Conservation (phyloP, 2,797 vertebrate genomes). For the Hybognathus amarus region DNA sequence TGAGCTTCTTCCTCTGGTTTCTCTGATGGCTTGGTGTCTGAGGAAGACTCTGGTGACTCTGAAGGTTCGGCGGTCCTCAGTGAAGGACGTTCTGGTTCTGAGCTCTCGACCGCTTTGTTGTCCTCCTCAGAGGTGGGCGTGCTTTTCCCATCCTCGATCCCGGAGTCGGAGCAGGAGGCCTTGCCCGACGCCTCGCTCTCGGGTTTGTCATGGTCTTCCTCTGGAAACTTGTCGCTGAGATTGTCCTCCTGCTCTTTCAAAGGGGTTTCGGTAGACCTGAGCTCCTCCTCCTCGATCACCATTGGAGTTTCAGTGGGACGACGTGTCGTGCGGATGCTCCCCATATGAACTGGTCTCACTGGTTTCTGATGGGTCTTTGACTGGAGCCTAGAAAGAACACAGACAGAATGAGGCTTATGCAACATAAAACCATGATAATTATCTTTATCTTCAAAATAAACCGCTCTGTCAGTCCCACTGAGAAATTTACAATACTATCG, state of each 20-base stretch:
- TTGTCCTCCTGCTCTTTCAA: conserved; percentile 51
- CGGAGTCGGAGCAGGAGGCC: conserved; percentile 70
- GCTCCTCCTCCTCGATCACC: conserved; percentile 58
- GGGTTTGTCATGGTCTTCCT: conserved; percentile 75
- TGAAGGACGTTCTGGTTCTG: conserved; percentile 63
- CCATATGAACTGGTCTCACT: conserved; percentile 83
- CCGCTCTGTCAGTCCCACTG: not conserved
- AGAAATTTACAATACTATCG: not conserved
- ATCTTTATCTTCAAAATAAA: not conserved
- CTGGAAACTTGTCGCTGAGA: conserved; percentile 46
- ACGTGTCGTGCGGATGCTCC: conserved; percentile 68
- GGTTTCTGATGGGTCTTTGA: conserved; percentile 77
- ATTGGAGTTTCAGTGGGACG: conserved; percentile 55
- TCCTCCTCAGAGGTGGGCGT: conserved; percentile 78
- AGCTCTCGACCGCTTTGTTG: conserved; percentile 74
- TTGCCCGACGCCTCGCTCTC: conserved; percentile 76
- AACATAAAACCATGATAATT: not conserved
- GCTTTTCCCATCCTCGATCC: conserved; percentile 76
- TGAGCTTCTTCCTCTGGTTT: not conserved
- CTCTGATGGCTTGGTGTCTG: not conserved
- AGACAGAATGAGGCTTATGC: not conserved
- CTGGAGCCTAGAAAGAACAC: conserved; percentile 72
- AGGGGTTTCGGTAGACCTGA: conserved; percentile 63
- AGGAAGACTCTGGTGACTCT: not conserved
- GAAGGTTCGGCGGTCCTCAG: conserved; percentile 6